phyloP scores from a whole-genome alignment of 2,888 invertebrate species.

The Cheilosia urbana region DNA sequence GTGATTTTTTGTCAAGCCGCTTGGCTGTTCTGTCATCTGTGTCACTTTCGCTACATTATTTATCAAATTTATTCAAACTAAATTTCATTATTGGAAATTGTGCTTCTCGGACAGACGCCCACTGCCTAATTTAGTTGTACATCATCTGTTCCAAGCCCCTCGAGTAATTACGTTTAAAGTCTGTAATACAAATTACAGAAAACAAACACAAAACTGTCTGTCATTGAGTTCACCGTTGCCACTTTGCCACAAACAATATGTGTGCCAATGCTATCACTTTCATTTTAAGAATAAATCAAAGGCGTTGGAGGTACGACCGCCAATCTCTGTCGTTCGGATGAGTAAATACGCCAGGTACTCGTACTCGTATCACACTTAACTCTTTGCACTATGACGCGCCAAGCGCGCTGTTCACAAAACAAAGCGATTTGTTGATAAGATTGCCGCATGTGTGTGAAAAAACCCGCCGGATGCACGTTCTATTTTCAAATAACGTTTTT shows the following conservation, averaged over 20 bases:
- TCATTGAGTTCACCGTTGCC: too few relatives aligned
- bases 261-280: conserved; percentile 56
- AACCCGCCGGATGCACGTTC: conserved; percentile 70
- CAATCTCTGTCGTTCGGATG: conserved; percentile 5
- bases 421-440: conserved; percentile 63
- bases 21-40: too few relatives aligned
- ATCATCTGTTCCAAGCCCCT: too few relatives aligned
- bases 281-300: conserved; percentile 26
- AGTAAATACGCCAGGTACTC: conserved; percentile 8
- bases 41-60: too few relatives aligned
- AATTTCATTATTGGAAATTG: too few relatives aligned
- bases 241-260: not conserved
- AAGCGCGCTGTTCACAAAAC: conserved; percentile 35
- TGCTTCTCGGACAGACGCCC: too few relatives aligned
- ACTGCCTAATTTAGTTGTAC: too few relatives aligned
- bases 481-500: conserved; percentile 52
- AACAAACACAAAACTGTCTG: too few relatives aligned
- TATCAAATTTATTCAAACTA: too few relatives aligned
- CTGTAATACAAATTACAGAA: too few relatives aligned
- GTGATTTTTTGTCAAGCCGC: too few relatives aligned
- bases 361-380: not conserved
- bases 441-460: conserved; percentile 38
- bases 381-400: conserved; percentile 33
- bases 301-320: not conserved
- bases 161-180: too few relatives aligned